phyloP scores from a whole-genome alignment of 2,888 invertebrate species.

The Brachycybe producta region DNA sequence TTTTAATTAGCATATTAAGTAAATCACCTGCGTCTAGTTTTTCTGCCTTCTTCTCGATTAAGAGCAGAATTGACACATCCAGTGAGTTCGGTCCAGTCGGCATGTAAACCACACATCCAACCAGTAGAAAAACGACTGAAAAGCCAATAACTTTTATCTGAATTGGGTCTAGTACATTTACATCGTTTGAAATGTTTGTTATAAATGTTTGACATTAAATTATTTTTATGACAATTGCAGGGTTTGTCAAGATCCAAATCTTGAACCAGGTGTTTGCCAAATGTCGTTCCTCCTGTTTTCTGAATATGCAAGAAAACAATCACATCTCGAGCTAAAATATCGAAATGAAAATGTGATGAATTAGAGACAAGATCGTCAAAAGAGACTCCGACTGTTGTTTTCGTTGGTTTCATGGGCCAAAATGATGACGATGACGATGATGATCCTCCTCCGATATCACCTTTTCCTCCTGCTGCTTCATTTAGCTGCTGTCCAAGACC shows the following conservation, averaged over 20 bases:
- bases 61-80: slow-evolving; percentile 80
- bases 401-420: no score
- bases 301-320: slow-evolving; percentile 98
- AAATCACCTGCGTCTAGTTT: slow-evolving; percentile 49
- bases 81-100: slow-evolving; percentile 95
- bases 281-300: slow-evolving; percentile 95
- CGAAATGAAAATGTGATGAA: slow-evolving; percentile 53
- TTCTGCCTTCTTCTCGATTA: slow-evolving; percentile 75
- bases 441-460: not conserved
- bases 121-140: slow-evolving; percentile 95
- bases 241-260: slow-evolving; percentile 85
- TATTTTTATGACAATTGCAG: slow-evolving; percentile 76
- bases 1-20: no score
- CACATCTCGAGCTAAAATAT: slow-evolving; percentile 86
- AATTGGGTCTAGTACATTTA: slow-evolving; percentile 25
- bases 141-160: slow-evolving; percentile 78
- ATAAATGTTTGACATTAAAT: no score
- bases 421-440: no score
- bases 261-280: slow-evolving; percentile 90
- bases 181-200: slow-evolving; percentile 50
- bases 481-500: not conserved
- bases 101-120: slow-evolving; percentile 96
- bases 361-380: slow-evolving; percentile 76
- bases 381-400: slow-evolving; percentile 52
- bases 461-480: not conserved